phyloP scores from a whole-genome alignment of 2,888 invertebrate species.

The Idaea straminata region DNA sequence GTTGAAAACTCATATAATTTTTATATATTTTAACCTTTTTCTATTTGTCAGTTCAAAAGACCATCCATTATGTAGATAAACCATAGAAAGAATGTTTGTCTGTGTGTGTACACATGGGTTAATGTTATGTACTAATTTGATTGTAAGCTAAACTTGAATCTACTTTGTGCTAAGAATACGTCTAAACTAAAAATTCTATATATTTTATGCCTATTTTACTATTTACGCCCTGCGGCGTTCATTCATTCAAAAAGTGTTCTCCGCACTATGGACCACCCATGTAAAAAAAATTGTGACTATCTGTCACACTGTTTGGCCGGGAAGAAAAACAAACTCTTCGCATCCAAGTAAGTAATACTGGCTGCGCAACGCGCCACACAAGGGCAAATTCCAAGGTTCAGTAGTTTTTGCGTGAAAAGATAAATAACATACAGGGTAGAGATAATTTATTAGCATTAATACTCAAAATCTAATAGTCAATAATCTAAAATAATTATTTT shows the following conservation, averaged over 20 bases:
- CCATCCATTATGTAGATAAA: background rate
- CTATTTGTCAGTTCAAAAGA: background rate
- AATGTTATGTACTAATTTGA: slow-evolving; percentile 34
- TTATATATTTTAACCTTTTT: background rate
- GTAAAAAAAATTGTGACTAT: no score
- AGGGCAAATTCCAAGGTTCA: no score
- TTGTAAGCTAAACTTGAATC: background rate
- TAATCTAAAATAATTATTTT: slow-evolving; percentile 26
- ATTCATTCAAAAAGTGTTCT: no score
- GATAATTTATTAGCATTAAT: background rate
- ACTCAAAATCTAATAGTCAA: slow-evolving; percentile 11
- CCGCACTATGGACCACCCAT: no score
- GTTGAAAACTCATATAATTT: background rate
- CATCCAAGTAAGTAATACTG: no score
- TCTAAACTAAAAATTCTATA: background rate
- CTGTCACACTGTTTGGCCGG: no score
- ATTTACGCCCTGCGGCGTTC: no score
- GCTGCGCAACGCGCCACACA: no score
- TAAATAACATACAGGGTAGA: no score
- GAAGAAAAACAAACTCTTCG: no score
- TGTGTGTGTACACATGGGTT: slow-evolving; percentile 50
- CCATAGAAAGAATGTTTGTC: slow-evolving; percentile 23
- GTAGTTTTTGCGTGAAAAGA: no score
- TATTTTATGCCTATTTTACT: no score
- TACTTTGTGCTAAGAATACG: background rate